Conservation (phyloP, 2,113 vertebrate genomes). For the Electrona antarctica region DNA sequence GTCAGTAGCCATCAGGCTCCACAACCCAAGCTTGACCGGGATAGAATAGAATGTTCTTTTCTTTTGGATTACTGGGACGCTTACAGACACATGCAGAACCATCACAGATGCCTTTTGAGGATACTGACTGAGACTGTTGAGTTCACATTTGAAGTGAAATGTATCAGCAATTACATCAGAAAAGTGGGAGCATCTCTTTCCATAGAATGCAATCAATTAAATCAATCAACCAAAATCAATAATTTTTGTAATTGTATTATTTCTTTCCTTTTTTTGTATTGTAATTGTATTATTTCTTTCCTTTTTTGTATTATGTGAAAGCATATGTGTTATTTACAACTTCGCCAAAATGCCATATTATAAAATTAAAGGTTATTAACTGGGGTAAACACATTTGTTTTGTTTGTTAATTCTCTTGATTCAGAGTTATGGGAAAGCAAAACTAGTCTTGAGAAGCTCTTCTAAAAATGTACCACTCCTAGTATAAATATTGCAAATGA, state of each 20-base stretch:
- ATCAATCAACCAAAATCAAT: too few relatives aligned
- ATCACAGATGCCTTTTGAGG: too few relatives aligned
- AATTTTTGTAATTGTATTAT: not conserved
- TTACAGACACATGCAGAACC: too few relatives aligned
- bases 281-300: not conserved
- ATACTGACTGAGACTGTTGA: too few relatives aligned
- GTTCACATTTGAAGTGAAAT: not conserved
- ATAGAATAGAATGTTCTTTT: not conserved
- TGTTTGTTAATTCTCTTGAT: not conserved
- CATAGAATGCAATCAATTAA: not conserved
- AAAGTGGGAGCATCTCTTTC: not conserved
- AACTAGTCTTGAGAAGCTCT: not conserved
- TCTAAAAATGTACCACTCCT: slow-evolving; percentile 1
- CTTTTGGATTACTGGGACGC: too few relatives aligned
- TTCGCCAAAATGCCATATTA: too few relatives aligned
- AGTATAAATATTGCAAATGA: not conserved
- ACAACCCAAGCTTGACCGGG: too few relatives aligned
- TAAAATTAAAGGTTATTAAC: too few relatives aligned
- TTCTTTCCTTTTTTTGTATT: not conserved
- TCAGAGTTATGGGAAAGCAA: not conserved
- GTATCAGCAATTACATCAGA: not conserved
- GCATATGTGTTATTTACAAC: not conserved
- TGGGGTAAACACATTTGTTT: not conserved
- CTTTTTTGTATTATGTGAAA: not conserved
- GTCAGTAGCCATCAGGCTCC: too few relatives aligned